Evolutionary conservation across 2,113 vertebrate genomes (phyloP).

Genomic region (Larimichthys polyactis): DNA sequence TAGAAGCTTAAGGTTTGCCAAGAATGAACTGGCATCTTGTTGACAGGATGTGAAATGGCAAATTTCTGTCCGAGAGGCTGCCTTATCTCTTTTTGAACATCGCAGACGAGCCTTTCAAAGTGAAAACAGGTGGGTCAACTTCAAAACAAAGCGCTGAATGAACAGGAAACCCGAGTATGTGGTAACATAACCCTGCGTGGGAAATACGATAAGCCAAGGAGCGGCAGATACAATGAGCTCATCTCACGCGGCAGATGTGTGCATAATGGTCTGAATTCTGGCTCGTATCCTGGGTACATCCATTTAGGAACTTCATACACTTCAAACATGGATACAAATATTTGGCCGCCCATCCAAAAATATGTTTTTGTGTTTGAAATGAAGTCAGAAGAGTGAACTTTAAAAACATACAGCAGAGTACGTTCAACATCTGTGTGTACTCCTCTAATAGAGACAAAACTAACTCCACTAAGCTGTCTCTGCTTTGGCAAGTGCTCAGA

Average conservation of each 20-base stretch:
- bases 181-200: constrained; percentile 12
- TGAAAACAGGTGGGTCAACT: neutral
- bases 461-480: neutral
- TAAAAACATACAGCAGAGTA: neutral
- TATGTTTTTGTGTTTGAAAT: neutral
- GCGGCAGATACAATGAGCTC: neutral
- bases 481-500: neutral
- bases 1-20: neutral
- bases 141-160: constrained; percentile 10
- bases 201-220: constrained; percentile 19
- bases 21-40: constrained; percentile 8
- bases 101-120: neutral
- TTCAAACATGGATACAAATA: neutral
- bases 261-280: constrained; percentile 5
- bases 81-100: constrained; percentile 1
- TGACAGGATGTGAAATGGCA: constrained; percentile 20
- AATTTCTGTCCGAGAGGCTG: neutral
- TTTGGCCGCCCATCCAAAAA: neutral
- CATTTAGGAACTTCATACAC: neutral
- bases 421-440: neutral
- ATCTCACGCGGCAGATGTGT: constrained; percentile 43
- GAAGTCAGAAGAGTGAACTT: neutral
- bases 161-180: neutral
- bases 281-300: neutral
- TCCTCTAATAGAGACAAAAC: neutral